Evolutionary conservation across 92 coral and sea anemone genomes (phyloP).

Genomic region (Umimayanthus kanabou): DNA sequence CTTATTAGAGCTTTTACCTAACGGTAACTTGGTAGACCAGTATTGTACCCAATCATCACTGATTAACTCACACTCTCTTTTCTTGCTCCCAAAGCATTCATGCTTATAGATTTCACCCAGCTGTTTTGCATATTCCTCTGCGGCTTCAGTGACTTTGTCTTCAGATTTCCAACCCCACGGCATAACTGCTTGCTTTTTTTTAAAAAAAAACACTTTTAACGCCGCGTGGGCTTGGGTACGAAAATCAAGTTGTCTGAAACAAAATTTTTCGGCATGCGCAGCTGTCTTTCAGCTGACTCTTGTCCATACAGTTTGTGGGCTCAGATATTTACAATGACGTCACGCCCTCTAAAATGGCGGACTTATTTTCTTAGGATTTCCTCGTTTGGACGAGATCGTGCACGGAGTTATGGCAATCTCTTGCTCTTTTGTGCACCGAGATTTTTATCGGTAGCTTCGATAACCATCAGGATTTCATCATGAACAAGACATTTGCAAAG

Average conservation of each 20-base stretch:
- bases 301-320: slow-evolving; percentile 16
- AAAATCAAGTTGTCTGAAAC: neutral
- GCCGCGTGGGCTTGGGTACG: neutral
- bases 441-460: neutral
- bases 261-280: neutral
- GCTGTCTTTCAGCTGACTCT: neutral
- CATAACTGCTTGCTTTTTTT: neutral
- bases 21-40: no score
- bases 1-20: no score
- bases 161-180: slow-evolving; percentile 40
- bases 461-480: slow-evolving; percentile 14
- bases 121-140: slow-evolving; percentile 75
- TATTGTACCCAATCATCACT: no score
- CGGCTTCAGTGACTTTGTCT: slow-evolving; percentile 45
- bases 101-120: slow-evolving; percentile 85
- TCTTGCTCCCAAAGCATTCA: slow-evolving; percentile 83
- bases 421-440: slow-evolving; percentile 12
- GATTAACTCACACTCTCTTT: slow-evolving; percentile 81
- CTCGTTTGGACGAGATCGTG: slow-evolving; percentile 21
- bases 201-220: neutral
- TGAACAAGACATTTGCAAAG: slow-evolving; percentile 88
- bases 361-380: slow-evolving; percentile 35
- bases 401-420: slow-evolving; percentile 21
- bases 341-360: slow-evolving; percentile 45
- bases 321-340: slow-evolving; percentile 27